phyloP scores from a whole-genome alignment of 2,797 vertebrate species.

The Enteromius paludinosus region DNA sequence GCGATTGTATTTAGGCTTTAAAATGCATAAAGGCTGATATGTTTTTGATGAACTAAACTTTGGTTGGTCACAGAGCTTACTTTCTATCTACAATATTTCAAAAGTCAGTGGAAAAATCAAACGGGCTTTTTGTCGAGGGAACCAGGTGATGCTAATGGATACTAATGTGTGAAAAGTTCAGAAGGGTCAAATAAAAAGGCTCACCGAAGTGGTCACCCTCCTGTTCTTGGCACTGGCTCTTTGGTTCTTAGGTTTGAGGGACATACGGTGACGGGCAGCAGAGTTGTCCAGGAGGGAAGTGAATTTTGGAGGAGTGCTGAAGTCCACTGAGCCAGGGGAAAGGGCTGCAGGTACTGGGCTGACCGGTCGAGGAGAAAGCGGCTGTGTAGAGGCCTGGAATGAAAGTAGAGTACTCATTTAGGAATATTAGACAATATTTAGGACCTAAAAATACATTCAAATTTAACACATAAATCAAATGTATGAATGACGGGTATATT shows the following conservation, averaged over 20 bases:
- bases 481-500: conserved; percentile 4
- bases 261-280: conserved; percentile 94
- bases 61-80: not conserved
- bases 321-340: conserved; percentile 75
- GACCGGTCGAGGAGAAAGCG: conserved; percentile 71
- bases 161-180: not conserved
- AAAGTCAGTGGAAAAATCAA: not conserved
- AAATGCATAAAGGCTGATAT: not conserved
- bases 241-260: conserved; percentile 91
- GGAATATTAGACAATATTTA: not conserved
- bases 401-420: conserved; percentile 68
- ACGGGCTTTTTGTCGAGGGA: not conserved
- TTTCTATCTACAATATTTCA: not conserved
- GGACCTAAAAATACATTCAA: conserved; percentile 7
- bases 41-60: not conserved
- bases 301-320: conserved; percentile 81
- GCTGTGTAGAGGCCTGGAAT: conserved; percentile 69
- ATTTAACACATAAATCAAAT: not conserved
- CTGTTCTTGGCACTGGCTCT: conserved; percentile 83
- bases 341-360: conserved; percentile 54
- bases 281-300: conserved; percentile 88
- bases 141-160: not conserved
- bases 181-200: conserved; percentile 23
- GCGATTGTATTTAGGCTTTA: not conserved
- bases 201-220: conserved; percentile 78